A percentile compares a stretch with the other conserved stretches of the same genome.
These are phyloP conservation scores for Hippocampus barbouri DNA, from an alignment of 2,113 vertebrate species.

Conservation along the genomic window DNA sequence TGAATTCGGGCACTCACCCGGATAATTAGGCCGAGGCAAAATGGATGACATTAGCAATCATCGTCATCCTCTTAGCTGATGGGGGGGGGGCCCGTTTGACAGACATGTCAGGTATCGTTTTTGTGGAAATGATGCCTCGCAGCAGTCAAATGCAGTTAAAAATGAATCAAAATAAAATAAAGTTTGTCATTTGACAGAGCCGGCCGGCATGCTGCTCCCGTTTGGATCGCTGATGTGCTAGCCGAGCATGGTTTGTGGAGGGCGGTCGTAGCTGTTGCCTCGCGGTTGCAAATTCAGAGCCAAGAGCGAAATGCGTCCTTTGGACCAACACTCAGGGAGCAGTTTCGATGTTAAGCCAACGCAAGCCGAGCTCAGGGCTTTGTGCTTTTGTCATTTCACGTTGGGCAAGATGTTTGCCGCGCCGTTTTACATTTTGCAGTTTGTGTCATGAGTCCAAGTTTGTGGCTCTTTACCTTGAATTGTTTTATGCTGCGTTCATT, in stretches of 20 bases:
- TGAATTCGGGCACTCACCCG: constrained; percentile 21
- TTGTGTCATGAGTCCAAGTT: too few relatives aligned
- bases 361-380: too few relatives aligned
- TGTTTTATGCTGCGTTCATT: too few relatives aligned
- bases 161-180: too few relatives aligned
- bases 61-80: constrained; percentile 5
- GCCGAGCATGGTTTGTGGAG: not conserved
- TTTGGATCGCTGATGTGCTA: not conserved
- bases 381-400: too few relatives aligned
- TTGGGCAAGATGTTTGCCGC: too few relatives aligned
- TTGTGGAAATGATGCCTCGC: not conserved
- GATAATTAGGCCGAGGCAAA: constrained; percentile 32
- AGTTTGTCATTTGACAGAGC: not conserved
- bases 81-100: not conserved
- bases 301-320: too few relatives aligned
- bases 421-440: too few relatives aligned
- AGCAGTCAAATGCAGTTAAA: not conserved
- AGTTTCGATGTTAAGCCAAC: too few relatives aligned
- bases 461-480: too few relatives aligned
- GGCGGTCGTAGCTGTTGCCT: not conserved
- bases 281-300: not conserved
- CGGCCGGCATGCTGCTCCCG: not conserved
- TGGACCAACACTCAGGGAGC: too few relatives aligned
- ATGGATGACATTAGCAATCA: not conserved
- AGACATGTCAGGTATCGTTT: not conserved